Conservation (phyloP, 2,888 invertebrate species). For the Dryomyza anilis region DNA sequence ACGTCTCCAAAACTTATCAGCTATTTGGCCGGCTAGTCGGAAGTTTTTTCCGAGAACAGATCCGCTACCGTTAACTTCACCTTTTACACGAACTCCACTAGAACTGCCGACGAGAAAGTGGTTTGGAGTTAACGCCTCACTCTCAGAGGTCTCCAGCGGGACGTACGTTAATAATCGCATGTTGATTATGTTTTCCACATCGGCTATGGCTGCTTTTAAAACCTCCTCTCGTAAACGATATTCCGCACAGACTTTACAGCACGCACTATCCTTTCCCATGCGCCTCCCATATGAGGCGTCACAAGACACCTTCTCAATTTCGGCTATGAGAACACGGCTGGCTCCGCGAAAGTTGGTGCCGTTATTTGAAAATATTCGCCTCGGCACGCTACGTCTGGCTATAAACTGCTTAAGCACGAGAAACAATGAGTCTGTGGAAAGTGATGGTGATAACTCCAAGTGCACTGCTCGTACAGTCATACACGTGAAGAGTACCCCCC, state of each 20-base stretch:
- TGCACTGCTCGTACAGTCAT: slow-evolving; percentile 29
- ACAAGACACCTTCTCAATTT: slow-evolving; percentile 2
- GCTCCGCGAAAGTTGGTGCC: slow-evolving; percentile 34
- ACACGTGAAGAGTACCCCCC: slow-evolving; percentile 33
- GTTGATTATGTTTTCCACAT: background rate
- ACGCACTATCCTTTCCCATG: too few relatives aligned
- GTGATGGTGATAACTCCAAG: slow-evolving; percentile 22
- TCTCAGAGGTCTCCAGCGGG: background rate
- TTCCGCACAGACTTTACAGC: too few relatives aligned
- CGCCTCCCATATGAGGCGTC: too few relatives aligned
- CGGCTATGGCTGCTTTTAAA: too few relatives aligned
- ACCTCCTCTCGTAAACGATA: too few relatives aligned
- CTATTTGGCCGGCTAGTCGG: slow-evolving; percentile 20
- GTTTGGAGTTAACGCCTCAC: slow-evolving; percentile 12
- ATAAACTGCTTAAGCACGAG: slow-evolving; percentile 27
- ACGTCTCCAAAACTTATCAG: slow-evolving; percentile 28
- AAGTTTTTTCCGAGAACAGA: slow-evolving; percentile 28
- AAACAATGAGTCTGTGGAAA: slow-evolving; percentile 30
- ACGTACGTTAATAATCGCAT: background rate
- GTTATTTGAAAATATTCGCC: slow-evolving; percentile 30
- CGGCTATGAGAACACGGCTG: slow-evolving; percentile 3
- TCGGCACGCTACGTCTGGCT: slow-evolving; percentile 22
- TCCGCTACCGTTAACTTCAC: slow-evolving; percentile 17
- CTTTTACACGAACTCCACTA: slow-evolving; percentile 16
- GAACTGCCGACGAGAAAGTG: slow-evolving; percentile 13